Conservation (phyloP, 2,113 vertebrate species). For the Tupaia chinensis region DNA sequence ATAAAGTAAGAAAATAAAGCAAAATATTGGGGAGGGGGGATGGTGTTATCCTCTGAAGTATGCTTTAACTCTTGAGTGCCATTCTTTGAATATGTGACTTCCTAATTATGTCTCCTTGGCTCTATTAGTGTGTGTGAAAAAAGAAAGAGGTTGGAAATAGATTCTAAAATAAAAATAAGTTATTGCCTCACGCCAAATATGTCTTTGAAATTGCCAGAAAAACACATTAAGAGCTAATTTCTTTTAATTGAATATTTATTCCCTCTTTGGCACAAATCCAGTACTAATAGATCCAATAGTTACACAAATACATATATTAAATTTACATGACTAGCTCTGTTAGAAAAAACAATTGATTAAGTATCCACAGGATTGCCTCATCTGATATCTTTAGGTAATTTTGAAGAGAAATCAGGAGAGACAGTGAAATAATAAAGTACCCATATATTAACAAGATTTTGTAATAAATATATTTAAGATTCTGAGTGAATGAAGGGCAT, state of each 20-base stretch:
- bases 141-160: neutral
- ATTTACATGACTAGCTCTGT: conserved; percentile 33
- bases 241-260: conserved; percentile 69
- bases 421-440: neutral
- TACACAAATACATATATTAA: conserved; percentile 28
- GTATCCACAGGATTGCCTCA: neutral
- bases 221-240: conserved; percentile 62
- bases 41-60: fast-evolving
- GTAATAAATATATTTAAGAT: neutral
- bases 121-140: neutral
- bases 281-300: conserved; percentile 56
- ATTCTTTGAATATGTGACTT: neutral
- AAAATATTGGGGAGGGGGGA: neutral
- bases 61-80: neutral
- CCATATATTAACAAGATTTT: neutral
- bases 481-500: neutral
- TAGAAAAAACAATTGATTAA: conserved; percentile 9
- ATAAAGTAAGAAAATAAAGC: neutral
- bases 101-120: neutral
- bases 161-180: conserved; percentile 56
- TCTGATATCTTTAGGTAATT: neutral
- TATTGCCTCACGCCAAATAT: conserved; percentile 5
- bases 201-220: conserved; percentile 51
- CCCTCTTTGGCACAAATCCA: conserved; percentile 55
- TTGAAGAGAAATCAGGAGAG: conserved; percentile 23